Percentiles rank a stretch among this genome's conserved stretches.
These are phyloP conservation scores for Crossaster papposus DNA, from an alignment of 53 echinoderm and acorn worm species.

Conservation along the genomic window DNA sequence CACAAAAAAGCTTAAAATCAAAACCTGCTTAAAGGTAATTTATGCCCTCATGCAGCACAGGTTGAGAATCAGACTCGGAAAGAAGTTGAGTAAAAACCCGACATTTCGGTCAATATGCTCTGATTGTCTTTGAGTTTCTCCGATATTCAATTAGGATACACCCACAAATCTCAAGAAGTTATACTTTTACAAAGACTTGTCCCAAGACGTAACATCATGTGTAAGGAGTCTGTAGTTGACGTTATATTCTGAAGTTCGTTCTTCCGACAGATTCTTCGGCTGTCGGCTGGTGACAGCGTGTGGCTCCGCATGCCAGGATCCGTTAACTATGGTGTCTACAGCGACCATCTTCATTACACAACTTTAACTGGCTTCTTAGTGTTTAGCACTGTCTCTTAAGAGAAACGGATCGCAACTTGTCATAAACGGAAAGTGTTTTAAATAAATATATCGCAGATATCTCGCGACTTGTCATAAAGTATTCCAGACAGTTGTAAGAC, in stretches of 20 bases:
- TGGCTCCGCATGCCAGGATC: conserved; percentile 79
- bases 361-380: conserved; percentile 86
- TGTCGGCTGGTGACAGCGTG: conserved; percentile 70
- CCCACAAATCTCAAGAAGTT: too few species aligned
- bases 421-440: neutral
- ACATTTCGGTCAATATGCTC: neutral
- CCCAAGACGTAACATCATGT: too few species aligned
- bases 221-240: neutral
- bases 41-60: too few species aligned
- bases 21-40: too few species aligned
- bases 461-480: neutral
- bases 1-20: neutral
- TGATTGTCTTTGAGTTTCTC: too few species aligned
- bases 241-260: neutral
- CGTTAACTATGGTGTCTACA: conserved; percentile 65
- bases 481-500: neutral
- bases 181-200: too few species aligned
- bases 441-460: neutral
- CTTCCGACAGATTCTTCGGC: conserved; percentile 22
- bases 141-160: too few species aligned
- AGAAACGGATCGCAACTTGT: neutral
- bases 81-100: neutral
- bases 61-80: too few species aligned
- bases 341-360: conserved; percentile 70
- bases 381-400: conserved; percentile 36